Evolutionary conservation across 2,888 invertebrate species (phyloP), one percentile per base, ranked within the genome.

Genomic region (Lissocephala sabroskyi): DNA sequence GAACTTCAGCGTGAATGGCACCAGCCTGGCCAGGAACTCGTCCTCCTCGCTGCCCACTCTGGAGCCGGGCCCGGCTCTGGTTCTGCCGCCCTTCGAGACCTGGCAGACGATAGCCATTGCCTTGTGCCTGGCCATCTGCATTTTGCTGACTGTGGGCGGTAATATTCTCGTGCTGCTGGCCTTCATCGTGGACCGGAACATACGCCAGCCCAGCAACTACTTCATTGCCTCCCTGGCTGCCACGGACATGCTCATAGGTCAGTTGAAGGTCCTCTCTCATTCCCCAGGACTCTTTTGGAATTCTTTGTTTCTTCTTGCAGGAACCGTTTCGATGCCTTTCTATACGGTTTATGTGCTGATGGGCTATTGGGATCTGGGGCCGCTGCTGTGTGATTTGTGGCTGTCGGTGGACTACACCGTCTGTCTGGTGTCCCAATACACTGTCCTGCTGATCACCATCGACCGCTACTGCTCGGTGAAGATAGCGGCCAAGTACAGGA

Each of bases 391-490:
- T 83, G 98, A 99, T 85, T 88, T 99, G 45, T 99, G 99, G 99
- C 89, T 99, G 5, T 97, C 98, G 1, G 94, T 98, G 42, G 99
- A 99, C 86, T 99, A 99, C 86, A 98, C 98, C 14, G 98, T 98
- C 23, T 99, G 99, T 82, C 88, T 99, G 41, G 98, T 98, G 19
- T 99, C 98, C 6, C 98, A 99, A 84, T 99, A 99, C 85, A 99
- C 99, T 0, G 99, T 99, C 11, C 89, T 99, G 49, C 89, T 98
- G 56, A 99, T 99, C 79, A 99, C 99, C 23, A 95, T 98, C 58
- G 99, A 99, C 85, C 89, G 99, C 65, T 99, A 96, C 85, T 98
- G 98, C 85, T 98, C 98, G 23, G 98, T 99, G 4, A 98, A 97
- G 87, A 97, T 98, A 65, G 98, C 99, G 3, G 97, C 99, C 10